Evolutionary conservation across 2,888 invertebrate genomes (phyloP).

Genomic region (Serripes groenlandicus): DNA sequence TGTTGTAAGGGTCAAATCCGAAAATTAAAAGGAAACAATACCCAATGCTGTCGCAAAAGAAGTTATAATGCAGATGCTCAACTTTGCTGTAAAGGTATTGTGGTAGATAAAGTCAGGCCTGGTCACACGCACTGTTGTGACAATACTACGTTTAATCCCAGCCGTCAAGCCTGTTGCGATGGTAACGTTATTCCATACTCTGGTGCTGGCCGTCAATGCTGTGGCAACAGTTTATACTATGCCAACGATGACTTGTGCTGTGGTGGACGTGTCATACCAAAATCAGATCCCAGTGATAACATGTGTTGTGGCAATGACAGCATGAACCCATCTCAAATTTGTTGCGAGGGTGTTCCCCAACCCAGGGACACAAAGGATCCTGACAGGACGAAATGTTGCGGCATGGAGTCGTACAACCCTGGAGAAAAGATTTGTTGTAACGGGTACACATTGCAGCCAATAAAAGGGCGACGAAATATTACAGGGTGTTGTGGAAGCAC

Average conservation of each 20-base stretch:
- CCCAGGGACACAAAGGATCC: conserved; percentile 30
- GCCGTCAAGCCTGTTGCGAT: conserved; percentile 43
- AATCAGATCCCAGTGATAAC: not conserved
- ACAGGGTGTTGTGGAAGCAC: conserved; percentile 40
- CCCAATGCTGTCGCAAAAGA: not conserved
- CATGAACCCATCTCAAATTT: conserved; percentile 34
- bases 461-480: not conserved
- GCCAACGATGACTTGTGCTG: conserved; percentile 39
- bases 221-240: conserved; percentile 38
- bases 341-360: conserved; percentile 52
- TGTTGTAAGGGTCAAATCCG: conserved; percentile 2
- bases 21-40: not conserved
- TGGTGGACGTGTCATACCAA: conserved; percentile 23
- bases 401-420: conserved; percentile 37
- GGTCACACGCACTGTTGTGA: conserved; percentile 14
- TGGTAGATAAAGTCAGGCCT: not conserved
- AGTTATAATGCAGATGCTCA: conserved; percentile 5
- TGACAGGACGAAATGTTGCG: conserved; percentile 46
- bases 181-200: conserved; percentile 27
- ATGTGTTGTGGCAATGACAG: conserved; percentile 28
- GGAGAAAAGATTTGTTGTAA: conserved; percentile 52
- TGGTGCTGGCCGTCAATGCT: conserved; percentile 33
- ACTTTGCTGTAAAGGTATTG: not conserved
- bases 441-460: conserved; percentile 19
- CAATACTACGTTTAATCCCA: conserved; percentile 35